Evolutionary conservation across 2,113 vertebrate genomes (phyloP).

Genomic region (Quiscalus mexicanus): DNA sequence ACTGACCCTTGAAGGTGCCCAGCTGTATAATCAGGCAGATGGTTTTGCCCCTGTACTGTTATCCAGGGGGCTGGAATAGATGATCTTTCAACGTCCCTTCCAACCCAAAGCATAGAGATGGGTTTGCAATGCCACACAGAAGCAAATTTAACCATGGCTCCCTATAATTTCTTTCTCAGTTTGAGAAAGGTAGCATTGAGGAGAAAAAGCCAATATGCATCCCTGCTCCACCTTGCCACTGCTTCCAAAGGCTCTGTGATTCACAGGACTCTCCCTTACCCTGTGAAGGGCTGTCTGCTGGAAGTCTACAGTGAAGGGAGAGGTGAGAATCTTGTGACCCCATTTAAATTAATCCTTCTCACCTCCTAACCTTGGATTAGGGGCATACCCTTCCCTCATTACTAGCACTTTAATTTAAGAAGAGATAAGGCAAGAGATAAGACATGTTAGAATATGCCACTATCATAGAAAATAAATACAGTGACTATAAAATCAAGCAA

Average conservation of each 20-base stretch:
- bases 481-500: constrained; percentile 51
- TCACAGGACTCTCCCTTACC: background rate
- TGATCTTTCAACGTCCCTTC: background rate
- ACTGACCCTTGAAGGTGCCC: background rate
- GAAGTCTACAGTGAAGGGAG: background rate
- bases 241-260: background rate
- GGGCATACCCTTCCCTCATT: background rate
- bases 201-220: background rate
- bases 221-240: background rate
- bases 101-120: background rate
- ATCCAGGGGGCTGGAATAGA: background rate
- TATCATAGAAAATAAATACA: background rate
- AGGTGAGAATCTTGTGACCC: background rate
- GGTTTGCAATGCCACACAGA: background rate
- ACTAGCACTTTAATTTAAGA: constrained; percentile 50
- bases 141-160: background rate
- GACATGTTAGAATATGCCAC: background rate
- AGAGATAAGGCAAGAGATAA: constrained; percentile 31
- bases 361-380: background rate
- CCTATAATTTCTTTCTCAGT: background rate
- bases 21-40: background rate
- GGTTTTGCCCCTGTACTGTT: background rate
- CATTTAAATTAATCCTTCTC: constrained; percentile 29
- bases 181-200: background rate
- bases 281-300: background rate